Percentiles rank a stretch among this genome's conserved stretches.
These are phyloP conservation scores for Cosmopolites sordidus DNA, from an alignment of 2,888 invertebrate species.

Conservation along the genomic window DNA sequence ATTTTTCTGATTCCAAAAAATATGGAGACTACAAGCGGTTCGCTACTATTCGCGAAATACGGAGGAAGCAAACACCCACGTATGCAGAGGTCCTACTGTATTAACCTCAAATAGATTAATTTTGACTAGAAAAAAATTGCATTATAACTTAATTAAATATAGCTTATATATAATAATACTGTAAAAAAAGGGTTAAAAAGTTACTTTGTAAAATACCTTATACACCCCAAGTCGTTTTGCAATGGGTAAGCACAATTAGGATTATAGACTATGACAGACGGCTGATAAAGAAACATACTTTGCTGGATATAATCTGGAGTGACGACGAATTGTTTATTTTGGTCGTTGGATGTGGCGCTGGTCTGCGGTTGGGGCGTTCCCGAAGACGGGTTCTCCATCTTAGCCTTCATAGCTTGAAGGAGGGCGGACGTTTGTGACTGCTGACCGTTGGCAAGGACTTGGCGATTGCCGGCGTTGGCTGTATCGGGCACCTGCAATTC, in stretches of 20 bases:
- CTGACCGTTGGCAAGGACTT: constrained; percentile 46
- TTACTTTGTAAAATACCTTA: constrained; percentile 33
- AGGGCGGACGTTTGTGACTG: constrained; percentile 44
- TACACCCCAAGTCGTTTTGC: constrained; percentile 45
- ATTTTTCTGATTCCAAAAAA: too few species aligned
- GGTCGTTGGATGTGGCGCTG: constrained; percentile 36
- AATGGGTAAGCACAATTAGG: constrained; percentile 48
- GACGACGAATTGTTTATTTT: constrained; percentile 69
- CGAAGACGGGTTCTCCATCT: constrained; percentile 63
- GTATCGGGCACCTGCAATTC: constrained; percentile 29
- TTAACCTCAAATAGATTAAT: too few species aligned
- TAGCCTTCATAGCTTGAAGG: constrained; percentile 45
- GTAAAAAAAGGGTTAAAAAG: constrained; percentile 1
- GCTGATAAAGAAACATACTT: constrained; percentile 64
- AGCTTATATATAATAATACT: neutral
- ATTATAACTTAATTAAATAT: too few species aligned
- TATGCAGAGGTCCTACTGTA: too few species aligned
- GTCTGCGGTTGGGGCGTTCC: constrained; percentile 50
- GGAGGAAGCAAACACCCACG: too few species aligned
- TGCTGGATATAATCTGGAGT: constrained; percentile 92
- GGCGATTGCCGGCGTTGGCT: constrained; percentile 34
- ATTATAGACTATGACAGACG: constrained; percentile 49
- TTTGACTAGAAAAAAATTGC: too few species aligned
- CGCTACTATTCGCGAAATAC: too few species aligned
- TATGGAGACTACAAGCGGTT: too few species aligned